Conservation (phyloP, 2,797 vertebrate species). For the Acestrorhynchus altus region DNA sequence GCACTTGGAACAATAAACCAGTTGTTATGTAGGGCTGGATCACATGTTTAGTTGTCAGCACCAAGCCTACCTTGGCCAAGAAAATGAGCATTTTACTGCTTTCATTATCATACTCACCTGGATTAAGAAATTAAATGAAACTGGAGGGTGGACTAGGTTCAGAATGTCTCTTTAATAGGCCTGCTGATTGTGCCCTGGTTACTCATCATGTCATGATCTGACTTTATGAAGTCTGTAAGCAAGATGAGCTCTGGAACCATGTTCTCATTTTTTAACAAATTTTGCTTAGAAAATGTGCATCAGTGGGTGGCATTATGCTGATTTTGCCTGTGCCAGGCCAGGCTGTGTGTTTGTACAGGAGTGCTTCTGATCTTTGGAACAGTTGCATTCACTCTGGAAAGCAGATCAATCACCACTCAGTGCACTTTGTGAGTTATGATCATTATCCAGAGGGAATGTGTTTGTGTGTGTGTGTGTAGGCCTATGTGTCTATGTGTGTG, state of each 20-base stretch:
- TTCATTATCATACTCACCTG: background rate
- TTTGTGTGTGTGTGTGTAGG: background rate
- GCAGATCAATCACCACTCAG: background rate
- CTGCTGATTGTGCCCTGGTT: background rate
- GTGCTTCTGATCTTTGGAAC: conserved; percentile 10
- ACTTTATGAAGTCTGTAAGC: background rate
- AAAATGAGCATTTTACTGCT: background rate
- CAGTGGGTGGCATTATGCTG: conserved; percentile 12
- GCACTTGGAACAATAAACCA: background rate
- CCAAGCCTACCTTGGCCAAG: background rate
- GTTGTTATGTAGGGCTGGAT: background rate
- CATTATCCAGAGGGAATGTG: background rate
- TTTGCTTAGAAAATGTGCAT: background rate
- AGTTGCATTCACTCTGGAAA: background rate
- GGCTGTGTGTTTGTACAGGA: conserved; percentile 9
- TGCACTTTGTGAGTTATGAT: background rate
- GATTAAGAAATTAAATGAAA: background rate
- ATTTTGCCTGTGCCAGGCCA: background rate
- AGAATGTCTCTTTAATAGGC: background rate
- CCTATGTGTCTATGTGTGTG: background rate
- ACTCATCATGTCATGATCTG: conserved; percentile 8
- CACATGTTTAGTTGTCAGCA: background rate
- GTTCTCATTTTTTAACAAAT: background rate
- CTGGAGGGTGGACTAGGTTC: background rate
- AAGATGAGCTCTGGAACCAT: background rate